Evolutionary conservation across 1,140 invertebrate species (phyloP), one percentile per base, ranked within the genome.

Genomic region (Leptopilina clavipes): DNA sequence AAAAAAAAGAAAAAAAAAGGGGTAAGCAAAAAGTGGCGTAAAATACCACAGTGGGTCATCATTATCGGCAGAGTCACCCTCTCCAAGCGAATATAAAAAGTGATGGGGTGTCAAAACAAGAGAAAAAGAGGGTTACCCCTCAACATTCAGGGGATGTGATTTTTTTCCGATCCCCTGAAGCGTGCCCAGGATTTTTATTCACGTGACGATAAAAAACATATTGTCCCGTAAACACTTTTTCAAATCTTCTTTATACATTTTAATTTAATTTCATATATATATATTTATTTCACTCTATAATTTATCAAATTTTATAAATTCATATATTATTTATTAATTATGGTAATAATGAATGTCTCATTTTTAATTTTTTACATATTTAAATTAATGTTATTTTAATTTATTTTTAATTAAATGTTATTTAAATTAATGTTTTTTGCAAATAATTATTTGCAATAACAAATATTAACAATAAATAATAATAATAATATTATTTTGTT

Each of bases 71-170:
- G 59, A 37, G 59, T 65, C 59, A 17, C 59, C 59, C 25, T 65
- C 59, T 65, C 59, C 12, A 22, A 31, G 5, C 22, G 59, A 65
- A 31, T 31, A 65, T 74, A 85, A 85, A 85, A 85, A 84, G 73
- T 82, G 81, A 82, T 78, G 81, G 59, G 78, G 80, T 81, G 78
- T 78, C 80, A 76, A 78, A 82, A 79, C 76, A 80, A 83, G 81
- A 79, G 77, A 72, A 31, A 25, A 65, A 37, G 59, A 65, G 25
- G 59, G 22, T 25, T 37, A 31, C 22, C 59, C 48, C 59, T 37
- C 12, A 22, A n/a, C 59, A 37, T 65, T 65, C 25, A 31, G 6
- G 59, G 59, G 25, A 65, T 65, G 12, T 65, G 59, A 65, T 65
- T 65, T 65, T 65, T 65, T 37, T 65, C 59, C 25, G 19, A 31